Conservation (phyloP, 2,888 invertebrate species). For the Agrilus biguttatus region DNA sequence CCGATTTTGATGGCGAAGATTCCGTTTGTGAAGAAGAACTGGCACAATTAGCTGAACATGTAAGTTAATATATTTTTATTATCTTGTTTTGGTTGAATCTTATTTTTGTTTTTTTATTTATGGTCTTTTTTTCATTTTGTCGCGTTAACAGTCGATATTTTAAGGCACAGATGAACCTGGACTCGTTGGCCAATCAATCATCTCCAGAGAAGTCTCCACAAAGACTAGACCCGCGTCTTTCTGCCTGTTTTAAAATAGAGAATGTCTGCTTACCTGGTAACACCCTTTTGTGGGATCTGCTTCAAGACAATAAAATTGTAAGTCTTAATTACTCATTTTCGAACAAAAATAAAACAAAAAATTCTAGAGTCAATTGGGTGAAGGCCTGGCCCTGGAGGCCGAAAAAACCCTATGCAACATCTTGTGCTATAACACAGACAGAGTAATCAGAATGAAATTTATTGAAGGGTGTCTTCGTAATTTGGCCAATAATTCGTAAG, state of each 20-base stretch:
- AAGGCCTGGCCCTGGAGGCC: constrained; percentile 83
- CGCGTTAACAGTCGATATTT: constrained; percentile 1
- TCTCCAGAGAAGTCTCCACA: constrained; percentile 28
- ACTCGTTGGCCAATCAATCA: constrained; percentile 25
- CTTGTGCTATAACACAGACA: constrained; percentile 80
- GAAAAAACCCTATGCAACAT: constrained; percentile 84
- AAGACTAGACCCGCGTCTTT: constrained; percentile 26
- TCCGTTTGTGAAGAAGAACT: constrained; percentile 75
- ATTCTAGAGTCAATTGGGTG: constrained; percentile 51
- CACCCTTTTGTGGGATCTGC: constrained; percentile 84
- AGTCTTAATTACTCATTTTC: constrained; percentile 19
- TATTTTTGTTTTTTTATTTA: too few species aligned
- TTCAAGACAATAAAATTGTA: constrained; percentile 83
- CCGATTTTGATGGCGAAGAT: constrained; percentile 84
- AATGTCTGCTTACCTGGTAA: constrained; percentile 82
- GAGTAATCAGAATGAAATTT: constrained; percentile 81
- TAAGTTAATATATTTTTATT: constrained; percentile 15
- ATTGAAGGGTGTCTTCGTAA: constrained; percentile 90
- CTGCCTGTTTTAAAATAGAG: constrained; percentile 31
- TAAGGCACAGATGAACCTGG: constrained; percentile 27
- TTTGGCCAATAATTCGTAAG: constrained; percentile 64
- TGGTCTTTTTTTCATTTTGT: not conserved
- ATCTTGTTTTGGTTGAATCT: too few species aligned
- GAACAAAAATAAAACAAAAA: not conserved
- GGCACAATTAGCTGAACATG: constrained; percentile 59